phyloP scores from a whole-genome alignment of 1,140 invertebrate genomes.

The Tetramorium alpestre region DNA sequence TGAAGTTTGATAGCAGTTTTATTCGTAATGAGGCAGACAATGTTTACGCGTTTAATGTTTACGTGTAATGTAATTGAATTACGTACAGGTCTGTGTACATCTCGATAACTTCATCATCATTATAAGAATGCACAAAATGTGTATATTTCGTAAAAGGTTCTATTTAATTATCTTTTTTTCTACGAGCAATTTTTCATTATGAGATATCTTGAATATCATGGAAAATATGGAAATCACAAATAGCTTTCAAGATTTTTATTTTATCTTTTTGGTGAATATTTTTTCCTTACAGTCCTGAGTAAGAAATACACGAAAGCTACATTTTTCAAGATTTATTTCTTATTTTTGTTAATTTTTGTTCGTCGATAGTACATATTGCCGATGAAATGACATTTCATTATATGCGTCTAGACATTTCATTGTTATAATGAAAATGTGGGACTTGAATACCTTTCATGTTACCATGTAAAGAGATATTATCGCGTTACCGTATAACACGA shows the following conservation, averaged over 20 bases:
- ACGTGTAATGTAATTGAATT: not conserved
- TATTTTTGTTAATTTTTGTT: not conserved
- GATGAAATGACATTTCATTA: slow-evolving; percentile 23
- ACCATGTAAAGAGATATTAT: slow-evolving; percentile 48
- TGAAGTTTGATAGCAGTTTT: not conserved
- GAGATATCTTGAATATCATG: not conserved
- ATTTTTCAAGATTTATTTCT: not conserved
- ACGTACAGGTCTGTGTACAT: not conserved
- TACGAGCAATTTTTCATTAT: not conserved
- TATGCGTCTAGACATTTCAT: not conserved
- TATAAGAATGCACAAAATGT: slow-evolving; percentile 15
- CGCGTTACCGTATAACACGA: slow-evolving; percentile 42
- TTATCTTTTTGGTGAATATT: not conserved
- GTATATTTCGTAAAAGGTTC: not conserved
- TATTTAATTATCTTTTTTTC: not conserved
- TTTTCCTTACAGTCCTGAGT: not conserved
- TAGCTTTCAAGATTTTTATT: slow-evolving; percentile 11
- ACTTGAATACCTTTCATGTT: slow-evolving; percentile 25
- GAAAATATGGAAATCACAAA: not conserved
- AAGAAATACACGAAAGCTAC: not conserved
- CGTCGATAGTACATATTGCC: not conserved
- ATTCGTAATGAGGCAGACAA: not conserved
- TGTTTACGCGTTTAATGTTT: not conserved
- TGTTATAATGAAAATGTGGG: slow-evolving; percentile 20
- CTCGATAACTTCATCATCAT: not conserved